These are phyloP conservation scores for Drosophila virilis DNA, from an alignment of 1,140 invertebrate genomes.

Conservation along the genomic window DNA sequence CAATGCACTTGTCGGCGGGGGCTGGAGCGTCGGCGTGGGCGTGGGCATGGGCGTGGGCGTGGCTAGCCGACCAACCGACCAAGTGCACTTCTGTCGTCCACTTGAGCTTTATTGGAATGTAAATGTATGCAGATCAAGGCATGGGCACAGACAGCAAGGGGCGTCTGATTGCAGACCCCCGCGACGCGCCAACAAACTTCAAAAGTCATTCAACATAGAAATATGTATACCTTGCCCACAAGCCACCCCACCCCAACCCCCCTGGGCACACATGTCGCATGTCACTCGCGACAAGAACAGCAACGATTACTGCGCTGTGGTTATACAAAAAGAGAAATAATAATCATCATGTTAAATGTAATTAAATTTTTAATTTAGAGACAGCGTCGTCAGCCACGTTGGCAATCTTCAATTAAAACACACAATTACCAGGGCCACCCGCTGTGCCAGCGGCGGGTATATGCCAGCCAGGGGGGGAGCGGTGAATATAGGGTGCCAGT, in stretches of 20 bases:
- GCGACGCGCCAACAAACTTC: conserved; percentile 68
- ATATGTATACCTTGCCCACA: not conserved
- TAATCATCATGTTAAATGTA: conserved; percentile 79
- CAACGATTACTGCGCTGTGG: conserved; percentile 1
- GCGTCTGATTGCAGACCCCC: conserved; percentile 9
- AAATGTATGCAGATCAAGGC: conserved; percentile 78
- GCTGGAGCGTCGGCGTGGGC: conserved; percentile 18
- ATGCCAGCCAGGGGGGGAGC: not conserved
- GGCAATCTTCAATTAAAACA: conserved; percentile 79
- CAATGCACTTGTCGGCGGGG: conserved; percentile 61
- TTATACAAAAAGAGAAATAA: conserved; percentile 27
- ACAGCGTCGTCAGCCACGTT: conserved; percentile 50
- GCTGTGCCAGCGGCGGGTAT: conserved; percentile 34
- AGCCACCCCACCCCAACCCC: not conserved
- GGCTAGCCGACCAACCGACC: conserved; percentile 26
- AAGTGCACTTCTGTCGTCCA: conserved; percentile 76
- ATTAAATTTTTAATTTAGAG: conserved; percentile 81
- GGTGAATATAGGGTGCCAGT: not conserved
- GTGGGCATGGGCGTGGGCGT: conserved; percentile 35
- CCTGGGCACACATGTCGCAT: conserved; percentile 17
- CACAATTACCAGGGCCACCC: conserved; percentile 70
- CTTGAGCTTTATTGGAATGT: conserved; percentile 82
- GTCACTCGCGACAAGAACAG: conserved; percentile 24
- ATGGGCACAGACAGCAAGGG: conserved; percentile 17
- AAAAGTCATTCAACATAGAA: conserved; percentile 73